Evolutionary conservation across 2,888 invertebrate genomes (phyloP).

Genomic region (Thereva unica): DNA sequence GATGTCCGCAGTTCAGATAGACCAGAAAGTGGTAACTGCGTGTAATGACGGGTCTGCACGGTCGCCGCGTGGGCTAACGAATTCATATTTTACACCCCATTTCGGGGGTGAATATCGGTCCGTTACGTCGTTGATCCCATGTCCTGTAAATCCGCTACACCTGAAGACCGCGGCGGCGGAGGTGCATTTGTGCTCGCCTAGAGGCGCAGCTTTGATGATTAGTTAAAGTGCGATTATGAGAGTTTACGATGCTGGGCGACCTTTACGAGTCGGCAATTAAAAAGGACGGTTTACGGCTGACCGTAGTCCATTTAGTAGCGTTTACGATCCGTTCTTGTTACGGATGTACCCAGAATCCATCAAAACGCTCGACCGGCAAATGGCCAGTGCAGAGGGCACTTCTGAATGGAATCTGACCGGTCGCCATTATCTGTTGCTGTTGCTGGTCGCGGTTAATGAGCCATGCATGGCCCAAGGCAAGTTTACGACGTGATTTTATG

Average conservation of each 20-base stretch:
- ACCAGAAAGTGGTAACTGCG: constrained; percentile 26
- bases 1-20: constrained; percentile 11
- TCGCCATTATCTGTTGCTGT: constrained; percentile 25
- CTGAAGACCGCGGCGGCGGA: too few relatives aligned
- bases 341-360: constrained; percentile 20
- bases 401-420: constrained; percentile 16
- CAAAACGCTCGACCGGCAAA: not conserved
- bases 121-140: not conserved
- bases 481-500: constrained; percentile 29
- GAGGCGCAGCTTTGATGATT: not conserved
- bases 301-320: constrained; percentile 22
- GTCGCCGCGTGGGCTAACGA: too few relatives aligned
- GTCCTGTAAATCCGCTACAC: too few relatives aligned
- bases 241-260: not conserved
- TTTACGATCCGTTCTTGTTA: constrained; percentile 8
- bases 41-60: constrained; percentile 26
- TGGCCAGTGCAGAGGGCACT: constrained; percentile 18
- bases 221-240: constrained; percentile 15
- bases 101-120: not conserved
- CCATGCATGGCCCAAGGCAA: constrained; percentile 23
- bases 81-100: too few relatives aligned
- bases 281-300: constrained; percentile 23
- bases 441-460: constrained; percentile 27
- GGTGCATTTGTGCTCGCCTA: not conserved
- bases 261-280: constrained; percentile 22